These are phyloP conservation scores for Drosophila santomea DNA, from an alignment of 1,140 invertebrate species.

Conservation along the genomic window DNA sequence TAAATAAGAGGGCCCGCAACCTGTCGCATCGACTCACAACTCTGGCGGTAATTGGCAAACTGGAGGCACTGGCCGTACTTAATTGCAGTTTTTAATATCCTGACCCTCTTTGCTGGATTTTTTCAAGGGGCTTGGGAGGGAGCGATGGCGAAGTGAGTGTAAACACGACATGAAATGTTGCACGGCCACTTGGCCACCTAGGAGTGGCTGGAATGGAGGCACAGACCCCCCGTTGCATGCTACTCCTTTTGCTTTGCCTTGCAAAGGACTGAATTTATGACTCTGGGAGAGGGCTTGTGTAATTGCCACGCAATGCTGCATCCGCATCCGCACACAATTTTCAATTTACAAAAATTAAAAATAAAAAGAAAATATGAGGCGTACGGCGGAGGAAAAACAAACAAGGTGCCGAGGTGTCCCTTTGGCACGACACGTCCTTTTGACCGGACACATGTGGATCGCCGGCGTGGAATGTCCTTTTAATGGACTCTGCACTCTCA, in stretches of 20 bases:
- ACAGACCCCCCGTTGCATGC: constrained; percentile 33
- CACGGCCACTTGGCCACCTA: constrained; percentile 57
- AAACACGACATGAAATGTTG: constrained; percentile 79
- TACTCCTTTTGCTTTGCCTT: constrained; percentile 66
- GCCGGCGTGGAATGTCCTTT: constrained; percentile 80
- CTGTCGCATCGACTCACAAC: constrained; percentile 57
- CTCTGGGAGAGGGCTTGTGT: constrained; percentile 48
- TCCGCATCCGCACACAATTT: constrained; percentile 69
- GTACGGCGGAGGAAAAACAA: constrained; percentile 43
- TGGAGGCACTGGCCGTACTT: constrained; percentile 44
- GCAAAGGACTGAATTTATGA: constrained; percentile 75
- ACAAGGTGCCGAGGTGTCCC: constrained; percentile 45
- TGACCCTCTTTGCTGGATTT: constrained; percentile 47
- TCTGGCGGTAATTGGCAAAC: constrained; percentile 49
- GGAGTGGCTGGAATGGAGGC: constrained; percentile 12
- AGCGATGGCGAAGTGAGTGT: constrained; percentile 70
- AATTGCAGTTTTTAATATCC: constrained; percentile 75
- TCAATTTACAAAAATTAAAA: constrained; percentile 66
- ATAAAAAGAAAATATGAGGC: constrained; percentile 27
- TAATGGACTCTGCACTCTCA: constrained; percentile 77
- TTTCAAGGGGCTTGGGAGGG: background rate
- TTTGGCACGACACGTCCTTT: constrained; percentile 44
- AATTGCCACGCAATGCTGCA: constrained; percentile 76
- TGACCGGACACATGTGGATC: constrained; percentile 69
- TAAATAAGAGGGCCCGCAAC: constrained; percentile 69